These are phyloP conservation scores for Lordiphosa stackelbergi DNA, from an alignment of 1,140 invertebrate species.

Conservation along the genomic window DNA sequence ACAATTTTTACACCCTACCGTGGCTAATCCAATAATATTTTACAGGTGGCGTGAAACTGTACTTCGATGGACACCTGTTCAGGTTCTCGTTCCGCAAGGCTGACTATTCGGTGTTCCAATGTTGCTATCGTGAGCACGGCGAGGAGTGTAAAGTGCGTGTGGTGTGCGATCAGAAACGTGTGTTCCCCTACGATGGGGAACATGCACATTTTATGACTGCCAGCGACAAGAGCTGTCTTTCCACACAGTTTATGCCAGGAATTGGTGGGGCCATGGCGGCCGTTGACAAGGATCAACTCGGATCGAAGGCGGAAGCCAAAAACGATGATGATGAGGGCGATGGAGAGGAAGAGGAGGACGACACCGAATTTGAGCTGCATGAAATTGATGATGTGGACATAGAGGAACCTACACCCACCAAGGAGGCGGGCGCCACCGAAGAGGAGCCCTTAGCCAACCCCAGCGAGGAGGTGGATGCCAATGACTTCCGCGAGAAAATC, in stretches of 20 bases:
- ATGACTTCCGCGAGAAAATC: conserved; percentile 73
- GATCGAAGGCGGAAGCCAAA: conserved; percentile 24
- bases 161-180: conserved; percentile 67
- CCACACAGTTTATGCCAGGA: conserved; percentile 60
- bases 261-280: conserved; percentile 19
- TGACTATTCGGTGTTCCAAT: conserved; percentile 70
- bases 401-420: conserved; percentile 4
- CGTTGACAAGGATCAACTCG: conserved; percentile 8
- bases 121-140: conserved; percentile 68
- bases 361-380: conserved; percentile 30
- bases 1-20: conserved; percentile 1
- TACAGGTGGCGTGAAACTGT: conserved; percentile 66
- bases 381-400: conserved; percentile 40
- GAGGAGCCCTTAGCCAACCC: conserved; percentile 9
- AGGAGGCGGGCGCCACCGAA: conserved; percentile 1
- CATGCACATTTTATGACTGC: conserved; percentile 69
- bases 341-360: conserved; percentile 25
- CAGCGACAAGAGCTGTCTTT: conserved; percentile 70
- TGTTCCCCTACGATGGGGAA: conserved; percentile 68
- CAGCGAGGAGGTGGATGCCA: conserved; percentile 41
- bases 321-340: conserved; percentile 6
- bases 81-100: conserved; percentile 69
- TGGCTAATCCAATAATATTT: conserved; percentile 3
- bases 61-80: conserved; percentile 69
- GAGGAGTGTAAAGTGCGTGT: conserved; percentile 71